Base-by-base conservation (phyloP, 1,140 invertebrate genomes). In the Lycorma delicatula region DNA sequence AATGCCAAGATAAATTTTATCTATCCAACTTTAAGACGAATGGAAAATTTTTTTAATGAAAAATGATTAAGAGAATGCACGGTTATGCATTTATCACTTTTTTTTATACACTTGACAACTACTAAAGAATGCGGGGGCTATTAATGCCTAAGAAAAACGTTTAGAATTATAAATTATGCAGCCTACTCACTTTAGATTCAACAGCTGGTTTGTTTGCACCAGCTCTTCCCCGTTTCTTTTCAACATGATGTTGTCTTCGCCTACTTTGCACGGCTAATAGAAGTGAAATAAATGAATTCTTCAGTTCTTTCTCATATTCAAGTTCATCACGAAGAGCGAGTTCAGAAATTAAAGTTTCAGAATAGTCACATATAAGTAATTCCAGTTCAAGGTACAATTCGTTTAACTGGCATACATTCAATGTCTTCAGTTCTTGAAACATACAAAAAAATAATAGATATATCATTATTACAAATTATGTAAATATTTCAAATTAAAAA, bases 221-320 rank as follows among this genome's bases (percentile, higher is more conserved):
- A 22, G 56, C 60, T n/a, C 47, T 52, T n/a, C 47, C 53, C 59
- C 84, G 78, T 68, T 93, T 93, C 77, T 86, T 89, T 64, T 93
- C 91, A 13, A 92, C 84, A 67, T 93, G 88, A 73, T 91, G 87
- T 71, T 93, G 89, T 56, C 94, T 75, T 56, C 93, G 78, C 70
- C 93, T 91, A 74, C 96, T 97, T 77, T 99, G 96, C 44, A 99
- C 93, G 29, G 90, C 91, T 38, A 98, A 79, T 56, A 99, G 78
- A 57, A 98, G 75, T 0, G 96, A 98, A 65, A 99, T 99, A 75
- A 99, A 99, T 54, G 93, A 93, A 74, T 99, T 99, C 74, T 98
- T 98, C 65, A 98, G 74, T 76, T 99, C 97, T 74, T 99, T 99
- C 71, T 99, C 96, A 73, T 92, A 99, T 72, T 99, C 96, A 34